Evolutionary conservation across 1,140 invertebrate genomes (phyloP), one percentile per base, ranked within the genome.

Genomic region (Drosophila dunni): DNA sequence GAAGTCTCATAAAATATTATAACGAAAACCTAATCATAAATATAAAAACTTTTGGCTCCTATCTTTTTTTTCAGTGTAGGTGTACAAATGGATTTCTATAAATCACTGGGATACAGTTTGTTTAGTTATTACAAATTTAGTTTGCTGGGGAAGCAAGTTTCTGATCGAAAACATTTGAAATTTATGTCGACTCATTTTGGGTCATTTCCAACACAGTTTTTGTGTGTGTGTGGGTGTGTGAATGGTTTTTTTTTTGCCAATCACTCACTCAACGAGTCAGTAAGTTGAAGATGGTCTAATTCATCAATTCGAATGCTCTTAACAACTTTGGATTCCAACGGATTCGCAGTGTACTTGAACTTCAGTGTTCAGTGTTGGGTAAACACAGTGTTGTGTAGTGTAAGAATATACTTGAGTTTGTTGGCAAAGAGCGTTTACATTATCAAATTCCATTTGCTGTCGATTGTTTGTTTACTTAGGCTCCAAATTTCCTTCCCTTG

Each of bases 401-500:
- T 45, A 38, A 17, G 50, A 13, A n/a, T 42, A 15, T 54, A 11
- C 13, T 57, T 10, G 36, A 24, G 8, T 42, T 57, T 65, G 40
- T 65, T 54, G n/a, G 29, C 8, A 38, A 40, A 24, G n/a, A 70
- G 38, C 44, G 50, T 66, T 72, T 50, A 11, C 36, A 67, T 67
- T 67, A 46, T 33, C 36, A 13, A 58, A 72, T 75, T 57, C 48
- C 40, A 65, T 66, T 75, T 72, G 65, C 42, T 33, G 48, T 67
- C 48, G 15, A 63, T 69, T 68, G 78, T 82, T 82, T 85, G 79
- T 82, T 85, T 85, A 71, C 61, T 48, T 67, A 85, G 81, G 78
- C 64, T 45, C 40, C 33, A 29, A 40, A 17, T 7, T 13, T 7
- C 20, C n/a, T 24, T 68, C 24, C 24, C 24, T 29, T 29, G 0